Conservation (phyloP, 2,888 invertebrate species). For the Bombylius discolor region DNA sequence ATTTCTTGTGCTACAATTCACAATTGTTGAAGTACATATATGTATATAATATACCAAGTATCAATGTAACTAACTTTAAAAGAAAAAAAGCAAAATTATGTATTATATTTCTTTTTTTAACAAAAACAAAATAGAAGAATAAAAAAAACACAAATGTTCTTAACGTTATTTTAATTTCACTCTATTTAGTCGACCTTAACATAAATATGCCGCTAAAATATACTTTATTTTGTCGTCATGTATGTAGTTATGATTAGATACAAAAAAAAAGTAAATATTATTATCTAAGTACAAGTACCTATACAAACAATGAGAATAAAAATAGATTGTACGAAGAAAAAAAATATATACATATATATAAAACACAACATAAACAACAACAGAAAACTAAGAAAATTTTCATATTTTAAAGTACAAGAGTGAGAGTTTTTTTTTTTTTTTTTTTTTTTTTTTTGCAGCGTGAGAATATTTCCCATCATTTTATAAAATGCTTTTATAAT, state of each 20-base stretch:
- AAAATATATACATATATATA: background rate
- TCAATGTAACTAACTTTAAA: too few species aligned
- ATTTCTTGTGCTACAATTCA: background rate
- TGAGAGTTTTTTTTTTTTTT: background rate
- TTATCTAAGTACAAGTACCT: too few species aligned
- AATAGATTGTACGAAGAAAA: too few species aligned
- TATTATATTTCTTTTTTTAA: too few species aligned
- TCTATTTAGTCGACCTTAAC: slow-evolving; percentile 3
- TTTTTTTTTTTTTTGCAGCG: background rate
- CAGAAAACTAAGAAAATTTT: background rate
- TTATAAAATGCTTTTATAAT: slow-evolving; percentile 3
- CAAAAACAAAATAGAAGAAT: too few species aligned
- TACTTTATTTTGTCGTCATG: background rate
- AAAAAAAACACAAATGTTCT: background rate
- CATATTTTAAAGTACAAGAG: background rate
- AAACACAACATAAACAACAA: background rate
- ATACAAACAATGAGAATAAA: too few species aligned
- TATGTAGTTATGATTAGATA: background rate
- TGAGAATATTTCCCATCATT: slow-evolving; percentile 4
- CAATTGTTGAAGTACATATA: background rate
- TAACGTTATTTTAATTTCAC: background rate
- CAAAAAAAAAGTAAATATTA: too few species aligned
- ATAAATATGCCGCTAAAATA: background rate
- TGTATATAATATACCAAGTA: background rate
- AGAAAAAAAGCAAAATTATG: too few species aligned